Conservation (phyloP, 2,797 vertebrate genomes). For the Okamejei kenojei region DNA sequence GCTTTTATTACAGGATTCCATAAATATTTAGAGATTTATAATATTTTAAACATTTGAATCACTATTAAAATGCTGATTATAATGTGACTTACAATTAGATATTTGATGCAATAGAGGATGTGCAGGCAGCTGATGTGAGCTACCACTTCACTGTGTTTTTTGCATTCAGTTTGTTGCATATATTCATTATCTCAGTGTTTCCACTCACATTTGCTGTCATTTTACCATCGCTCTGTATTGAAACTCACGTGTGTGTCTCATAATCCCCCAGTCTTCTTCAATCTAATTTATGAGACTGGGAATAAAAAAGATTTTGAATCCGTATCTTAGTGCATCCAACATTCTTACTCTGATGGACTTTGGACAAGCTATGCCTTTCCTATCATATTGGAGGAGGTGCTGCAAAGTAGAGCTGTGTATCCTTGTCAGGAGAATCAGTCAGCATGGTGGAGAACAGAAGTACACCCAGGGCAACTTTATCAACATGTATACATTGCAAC, state of each 20-base stretch:
- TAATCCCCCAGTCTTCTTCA: neutral
- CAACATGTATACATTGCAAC: no score
- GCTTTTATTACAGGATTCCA: neutral
- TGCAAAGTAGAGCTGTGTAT: neutral
- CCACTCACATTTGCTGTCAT: neutral
- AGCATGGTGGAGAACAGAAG: no score
- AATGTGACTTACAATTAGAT: neutral
- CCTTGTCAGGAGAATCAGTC: no score
- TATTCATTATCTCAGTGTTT: neutral
- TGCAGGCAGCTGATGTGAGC: neutral
- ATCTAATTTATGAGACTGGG: neutral
- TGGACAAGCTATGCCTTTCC: neutral
- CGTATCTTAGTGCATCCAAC: neutral
- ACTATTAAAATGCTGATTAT: neutral
- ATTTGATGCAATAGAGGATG: neutral
- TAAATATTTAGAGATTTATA: neutral
- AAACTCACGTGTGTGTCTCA: neutral
- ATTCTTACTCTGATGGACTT: neutral
- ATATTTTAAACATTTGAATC: slow-evolving; percentile 2
- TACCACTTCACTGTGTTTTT: neutral
- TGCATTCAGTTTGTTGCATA: neutral
- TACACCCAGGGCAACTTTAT: no score
- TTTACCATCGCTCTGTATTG: neutral
- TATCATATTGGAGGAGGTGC: neutral
- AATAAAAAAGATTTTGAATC: neutral